Conservation (phyloP, 2,888 invertebrate genomes). For the Drosophila quasianomalipes region DNA sequence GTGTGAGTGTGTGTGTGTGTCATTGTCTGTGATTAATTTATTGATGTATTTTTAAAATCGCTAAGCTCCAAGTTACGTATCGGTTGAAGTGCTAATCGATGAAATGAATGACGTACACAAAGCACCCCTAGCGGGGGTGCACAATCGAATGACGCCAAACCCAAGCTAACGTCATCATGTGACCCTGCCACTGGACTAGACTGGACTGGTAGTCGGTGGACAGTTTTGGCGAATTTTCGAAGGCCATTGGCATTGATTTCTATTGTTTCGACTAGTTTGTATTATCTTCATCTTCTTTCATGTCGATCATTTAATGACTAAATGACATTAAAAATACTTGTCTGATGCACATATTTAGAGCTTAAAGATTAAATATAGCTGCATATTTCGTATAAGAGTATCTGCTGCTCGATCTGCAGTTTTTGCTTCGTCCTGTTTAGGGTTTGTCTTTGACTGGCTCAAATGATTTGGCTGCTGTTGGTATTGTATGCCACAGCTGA, state of each 20-base stretch:
- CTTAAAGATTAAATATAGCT: background rate
- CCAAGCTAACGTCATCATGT: constrained; percentile 28
- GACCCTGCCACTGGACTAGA: constrained; percentile 31
- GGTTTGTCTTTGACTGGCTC: constrained; percentile 35
- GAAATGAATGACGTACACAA: constrained; percentile 28
- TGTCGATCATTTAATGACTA: background rate
- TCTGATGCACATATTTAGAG: background rate
- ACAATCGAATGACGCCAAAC: constrained; percentile 28
- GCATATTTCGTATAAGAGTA: background rate
- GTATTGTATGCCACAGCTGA: constrained; percentile 12
- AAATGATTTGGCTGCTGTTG: constrained; percentile 46
- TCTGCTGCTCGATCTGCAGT: background rate
- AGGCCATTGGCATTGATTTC: constrained; percentile 2
- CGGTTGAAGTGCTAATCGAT: constrained; percentile 36
- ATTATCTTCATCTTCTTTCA: background rate
- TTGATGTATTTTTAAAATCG: constrained; percentile 47
- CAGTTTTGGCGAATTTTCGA: constrained; percentile 1
- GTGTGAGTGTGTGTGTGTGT: background rate
- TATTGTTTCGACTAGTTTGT: background rate
- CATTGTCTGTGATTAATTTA: background rate
- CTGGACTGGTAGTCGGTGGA: background rate
- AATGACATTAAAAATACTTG: background rate
- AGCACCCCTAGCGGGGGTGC: constrained; percentile 14
- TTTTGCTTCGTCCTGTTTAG: background rate
- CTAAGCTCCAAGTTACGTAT: background rate